Evolutionary conservation across 2,113 vertebrate species (phyloP), one percentile per base, ranked within the genome.

Genomic region (Notothenia rossii): DNA sequence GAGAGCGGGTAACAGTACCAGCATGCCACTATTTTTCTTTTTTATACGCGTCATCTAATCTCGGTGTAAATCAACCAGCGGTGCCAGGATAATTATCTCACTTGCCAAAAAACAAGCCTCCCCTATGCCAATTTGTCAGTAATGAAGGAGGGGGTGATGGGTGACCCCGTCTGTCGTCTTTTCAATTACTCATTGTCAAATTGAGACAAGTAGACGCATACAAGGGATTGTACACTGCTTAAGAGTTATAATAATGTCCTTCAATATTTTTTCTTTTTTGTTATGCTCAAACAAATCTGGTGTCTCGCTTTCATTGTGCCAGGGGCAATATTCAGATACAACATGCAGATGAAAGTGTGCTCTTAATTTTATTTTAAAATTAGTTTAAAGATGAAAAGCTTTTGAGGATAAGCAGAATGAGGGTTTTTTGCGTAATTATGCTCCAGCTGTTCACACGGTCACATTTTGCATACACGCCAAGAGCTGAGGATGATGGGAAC

Each of bases 351-450:
- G 33, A 64, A 66, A 81, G 56, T 61, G 55, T 63, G 56, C 48
- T 60, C 9, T 75, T 82, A 77, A 77, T 77, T 72, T 63, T 49
- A 81, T 81, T 73, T 50, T 17, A 73, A 84, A 86, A 59, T 77
- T 40, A 70, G 65, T 69, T 29, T 1, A n/a, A 80, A 77, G 73
- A 76, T 75, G 58, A 79, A 79, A 70, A 50, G 53, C 49, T 55
- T 62, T 82, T 12, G 36, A 59, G 40, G 55, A 75, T 50, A 53
- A 64, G 40, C 55, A 67, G 71, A 14, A n/a, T 6, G 18, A 50
- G 5, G 29, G 29, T 29, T 29, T 29, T 29, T 29, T 29, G 18
- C 65, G 5, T 61, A n/a, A 33, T 48, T 73, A 33, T 64, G 36
- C 33, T 62, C 20, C 33, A 68, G 54, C 59, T 75, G 69, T 54